Conservation (phyloP, 2,888 invertebrate genomes). For the Epistrophe grossulariae region DNA sequence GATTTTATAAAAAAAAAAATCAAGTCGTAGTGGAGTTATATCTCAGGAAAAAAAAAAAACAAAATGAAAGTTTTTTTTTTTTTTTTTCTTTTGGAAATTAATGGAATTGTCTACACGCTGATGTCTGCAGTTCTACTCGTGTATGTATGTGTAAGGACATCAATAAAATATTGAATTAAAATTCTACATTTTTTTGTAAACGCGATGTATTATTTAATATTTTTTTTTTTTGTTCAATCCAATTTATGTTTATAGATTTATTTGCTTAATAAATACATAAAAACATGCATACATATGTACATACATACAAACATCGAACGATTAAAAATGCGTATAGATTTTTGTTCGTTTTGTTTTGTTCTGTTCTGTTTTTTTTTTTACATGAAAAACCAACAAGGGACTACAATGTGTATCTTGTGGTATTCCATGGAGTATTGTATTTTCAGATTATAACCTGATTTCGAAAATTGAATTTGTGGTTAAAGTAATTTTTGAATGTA, state of each 20-base stretch:
- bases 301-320: not conserved
- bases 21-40: constrained; percentile 8
- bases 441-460: constrained; percentile 44
- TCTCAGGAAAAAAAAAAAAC: constrained; percentile 32
- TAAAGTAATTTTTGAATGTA: constrained; percentile 43
- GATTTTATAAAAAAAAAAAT: constrained; percentile 21
- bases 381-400: constrained; percentile 29
- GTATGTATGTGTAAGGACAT: constrained; percentile 33
- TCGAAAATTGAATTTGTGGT: constrained; percentile 39
- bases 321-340: constrained; percentile 49
- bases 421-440: constrained; percentile 56
- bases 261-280: constrained; percentile 6
- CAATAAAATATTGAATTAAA: constrained; percentile 65
- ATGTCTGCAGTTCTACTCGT: constrained; percentile 11
- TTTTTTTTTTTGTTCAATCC: not conserved
- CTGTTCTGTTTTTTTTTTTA: not conserved
- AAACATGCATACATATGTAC: no score
- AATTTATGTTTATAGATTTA: constrained; percentile 34
- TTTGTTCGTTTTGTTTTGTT: not conserved
- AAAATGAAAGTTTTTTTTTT: not conserved
- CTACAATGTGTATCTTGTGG: constrained; percentile 66
- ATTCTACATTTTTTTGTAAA: constrained; percentile 33
- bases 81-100: constrained; percentile 54
- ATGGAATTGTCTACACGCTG: constrained; percentile 65
- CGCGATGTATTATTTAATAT: constrained; percentile 25